Conservation (phyloP, 2,888 invertebrate genomes). For the Dicyrtomina minuta region DNA sequence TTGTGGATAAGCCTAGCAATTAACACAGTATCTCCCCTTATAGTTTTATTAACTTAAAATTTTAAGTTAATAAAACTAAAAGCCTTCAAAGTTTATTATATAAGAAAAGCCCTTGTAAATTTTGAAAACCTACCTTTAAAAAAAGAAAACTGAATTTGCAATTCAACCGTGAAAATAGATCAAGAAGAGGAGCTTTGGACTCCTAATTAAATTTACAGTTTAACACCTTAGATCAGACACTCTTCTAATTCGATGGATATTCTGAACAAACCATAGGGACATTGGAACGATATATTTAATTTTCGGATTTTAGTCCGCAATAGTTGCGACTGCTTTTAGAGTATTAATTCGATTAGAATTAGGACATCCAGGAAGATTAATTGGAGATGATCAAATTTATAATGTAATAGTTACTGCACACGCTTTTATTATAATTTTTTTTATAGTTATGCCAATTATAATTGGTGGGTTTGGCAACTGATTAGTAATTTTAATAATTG, state of each 20-base stretch:
- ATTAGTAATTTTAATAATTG: conserved; percentile 73
- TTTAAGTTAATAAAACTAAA: no score
- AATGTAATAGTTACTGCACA: conserved; percentile 75
- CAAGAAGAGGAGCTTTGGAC: conserved; percentile 21
- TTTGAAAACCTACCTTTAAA: not conserved
- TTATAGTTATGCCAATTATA: conserved; percentile 61
- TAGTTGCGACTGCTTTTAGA: no score
- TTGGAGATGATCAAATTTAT: conserved; percentile 59
- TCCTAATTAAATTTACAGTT: conserved; percentile 58
- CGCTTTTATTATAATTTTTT: conserved; percentile 71
- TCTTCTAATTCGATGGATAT: conserved; percentile 66
- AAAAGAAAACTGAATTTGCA: not conserved
- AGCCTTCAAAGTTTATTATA: no score
- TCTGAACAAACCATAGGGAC: conserved; percentile 74
- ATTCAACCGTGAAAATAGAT: not conserved
- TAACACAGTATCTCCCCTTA: no score
- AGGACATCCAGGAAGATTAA: conserved; percentile 67
- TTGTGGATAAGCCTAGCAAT: no score
- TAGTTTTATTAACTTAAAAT: no score
- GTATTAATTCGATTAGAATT: conserved; percentile 75
- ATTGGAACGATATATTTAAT: conserved; percentile 74
- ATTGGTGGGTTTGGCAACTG: conserved; percentile 84
- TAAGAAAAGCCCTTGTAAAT: no score
- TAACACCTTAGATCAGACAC: conserved; percentile 66
- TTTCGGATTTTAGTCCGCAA: no score